Base-by-base conservation (phyloP, 2,113 vertebrate genomes). In the Nettapus auritus region DNA sequence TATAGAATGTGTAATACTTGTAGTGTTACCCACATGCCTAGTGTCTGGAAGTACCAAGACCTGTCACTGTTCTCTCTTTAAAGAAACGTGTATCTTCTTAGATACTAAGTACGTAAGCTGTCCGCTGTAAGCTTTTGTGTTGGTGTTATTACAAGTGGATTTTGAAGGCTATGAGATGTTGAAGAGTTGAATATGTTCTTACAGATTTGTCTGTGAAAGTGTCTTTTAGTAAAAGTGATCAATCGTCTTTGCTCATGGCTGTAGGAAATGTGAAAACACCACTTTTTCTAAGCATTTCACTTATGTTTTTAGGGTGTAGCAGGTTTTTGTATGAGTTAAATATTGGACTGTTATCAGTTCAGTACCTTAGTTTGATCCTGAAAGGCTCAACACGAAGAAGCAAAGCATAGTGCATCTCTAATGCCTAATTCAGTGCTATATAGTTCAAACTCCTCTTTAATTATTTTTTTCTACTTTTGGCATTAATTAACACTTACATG, bases 231-330 rank as follows among this genome's bases (percentile, higher is more conserved):
- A 22, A 67, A 82, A 55, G 1, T 48, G 33, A 59, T 66, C 46
- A 62, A 11, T 52, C 1, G 0, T n/a, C 52, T 56, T 78, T 71
- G 20, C 75, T 88, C 73, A 12, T 52, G 67, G 40, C 46, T 71
- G 42, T 33, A 63, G 38, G 67, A 78, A 79, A 69, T 31, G 44
- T 0, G 5, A 68, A 74, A 13, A 2, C 18, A n/a, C 3, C 0
- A 8, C 0, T 22, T 23, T 70, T 18, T 9, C 48, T 69, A 5
- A 48, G 62, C 0, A 2, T 44, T 89, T 29, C 15, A 33, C 77
- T 83, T 83, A 3, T 31, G 6, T 88, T 68, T 46, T 70, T 62
- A 78, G 38, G 33, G 22, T 42, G 29, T 44, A 73, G 38, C 29
- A 63, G 40, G 12, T 83, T 71, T 68, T 13, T 34, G 52, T 68